Evolutionary conservation across 2,888 invertebrate genomes (phyloP), one percentile per base, ranked within the genome.

Genomic region (Odontocerum albicorne): DNA sequence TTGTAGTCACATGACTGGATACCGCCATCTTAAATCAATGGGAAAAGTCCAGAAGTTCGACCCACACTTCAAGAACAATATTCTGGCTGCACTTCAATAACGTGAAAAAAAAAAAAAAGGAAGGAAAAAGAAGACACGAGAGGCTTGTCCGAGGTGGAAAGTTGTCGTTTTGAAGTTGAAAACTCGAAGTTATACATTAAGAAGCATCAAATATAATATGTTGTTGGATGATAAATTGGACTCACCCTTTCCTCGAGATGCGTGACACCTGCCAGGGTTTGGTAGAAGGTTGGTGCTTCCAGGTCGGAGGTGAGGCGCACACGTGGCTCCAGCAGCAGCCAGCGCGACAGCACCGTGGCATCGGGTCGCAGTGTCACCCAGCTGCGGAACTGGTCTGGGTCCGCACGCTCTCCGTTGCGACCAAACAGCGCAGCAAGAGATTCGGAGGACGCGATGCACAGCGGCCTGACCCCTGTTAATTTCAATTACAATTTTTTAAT

Each of bases 241-340:
- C 40, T 46, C 69, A 90, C 90, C 70, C 85, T 80, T 64, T 87
- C 87, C 63, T 87, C 87, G 50, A 87, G 79, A 75, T 96, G 96
- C 16, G 96, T 96, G 22, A 96, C 95, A 22, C 95, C 96, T 33
- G 95, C 92, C 57, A 96, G 76, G 47, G 94, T 94, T 70, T 96
- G 95, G 71, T 95, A 96, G 68, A 96, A 95, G 0, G 94, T 94
- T 0, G 88, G 88, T 1, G 92, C 92, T 70, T 93, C 92, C 66
- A 88, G 73, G 66, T 93, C 92, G 58, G 90, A 88, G 38, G 87
- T 86, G 3, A 91, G 76, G 45, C 86, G 86, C 36, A 90, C 85
- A 64, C 83, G 81, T 2, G 82, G 79, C 64, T 89, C 87, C 1
- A 84, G 81, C 15, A 94, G 71, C 59, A 94, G 72, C 94, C 95